A percentile compares a stretch with the other conserved stretches of the same genome.
Evolutionary conservation across 2,888 invertebrate species (phyloP).

Genomic region (Harpalus rubripes): DNA sequence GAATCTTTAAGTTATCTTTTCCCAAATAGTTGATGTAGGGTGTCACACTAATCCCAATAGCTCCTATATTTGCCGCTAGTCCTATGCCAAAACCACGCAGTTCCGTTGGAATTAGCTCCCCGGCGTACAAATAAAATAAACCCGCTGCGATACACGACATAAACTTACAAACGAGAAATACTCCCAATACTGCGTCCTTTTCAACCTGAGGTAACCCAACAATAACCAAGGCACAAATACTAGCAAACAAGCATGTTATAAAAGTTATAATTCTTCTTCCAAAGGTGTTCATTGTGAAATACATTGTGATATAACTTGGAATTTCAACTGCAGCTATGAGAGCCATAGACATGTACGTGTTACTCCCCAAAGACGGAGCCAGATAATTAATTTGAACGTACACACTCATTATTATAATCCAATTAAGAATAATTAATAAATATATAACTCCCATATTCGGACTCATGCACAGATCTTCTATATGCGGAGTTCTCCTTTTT

Average conservation of each 20-base stretch:
- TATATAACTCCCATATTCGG: slow-evolving; percentile 95
- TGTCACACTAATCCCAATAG: slow-evolving; percentile 91
- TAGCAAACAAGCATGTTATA: slow-evolving; percentile 88
- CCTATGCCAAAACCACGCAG: slow-evolving; percentile 94
- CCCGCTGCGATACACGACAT: slow-evolving; percentile 79
- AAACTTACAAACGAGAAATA: slow-evolving; percentile 89
- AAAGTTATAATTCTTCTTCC: slow-evolving; percentile 91
- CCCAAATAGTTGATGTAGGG: slow-evolving; percentile 94
- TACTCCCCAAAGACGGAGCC: slow-evolving; percentile 91
- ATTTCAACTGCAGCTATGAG: slow-evolving; percentile 92
- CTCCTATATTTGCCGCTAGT: slow-evolving; percentile 93
- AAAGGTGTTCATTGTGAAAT: slow-evolving; percentile 93
- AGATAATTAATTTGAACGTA: slow-evolving; percentile 95
- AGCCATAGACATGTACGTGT: slow-evolving; percentile 93
- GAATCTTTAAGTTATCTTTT: not conserved
- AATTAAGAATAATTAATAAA: slow-evolving; percentile 90
- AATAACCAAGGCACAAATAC: slow-evolving; percentile 90
- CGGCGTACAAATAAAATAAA: slow-evolving; percentile 95
- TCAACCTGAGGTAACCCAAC: slow-evolving; percentile 87
- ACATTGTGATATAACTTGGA: slow-evolving; percentile 92
- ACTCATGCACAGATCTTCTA: slow-evolving; percentile 85
- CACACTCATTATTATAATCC: slow-evolving; percentile 96
- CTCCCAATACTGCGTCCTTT: too few species aligned
- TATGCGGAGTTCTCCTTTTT: slow-evolving; percentile 83
- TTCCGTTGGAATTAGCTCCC: slow-evolving; percentile 94